phyloP scores from a whole-genome alignment of 2,797 vertebrate genomes.

The Clarias pachynema region DNA sequence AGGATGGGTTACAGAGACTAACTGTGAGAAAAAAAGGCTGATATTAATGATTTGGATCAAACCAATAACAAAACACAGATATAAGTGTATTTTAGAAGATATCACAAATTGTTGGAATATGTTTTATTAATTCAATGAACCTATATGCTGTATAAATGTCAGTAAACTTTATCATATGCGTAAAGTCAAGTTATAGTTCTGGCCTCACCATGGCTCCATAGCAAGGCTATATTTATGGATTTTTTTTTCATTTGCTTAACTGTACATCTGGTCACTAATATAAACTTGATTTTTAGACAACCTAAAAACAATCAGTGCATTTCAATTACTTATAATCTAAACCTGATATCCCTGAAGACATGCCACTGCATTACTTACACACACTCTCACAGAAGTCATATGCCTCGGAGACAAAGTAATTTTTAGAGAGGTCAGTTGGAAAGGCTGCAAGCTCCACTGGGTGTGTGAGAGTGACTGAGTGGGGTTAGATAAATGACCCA shows the following conservation, averaged over 20 bases:
- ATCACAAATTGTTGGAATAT: background rate
- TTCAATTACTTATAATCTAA: background rate
- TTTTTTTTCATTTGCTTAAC: background rate
- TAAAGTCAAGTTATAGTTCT: background rate
- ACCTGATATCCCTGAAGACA: slow-evolving; percentile 7
- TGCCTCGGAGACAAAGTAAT: slow-evolving; percentile 41
- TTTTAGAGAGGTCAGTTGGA: slow-evolving; percentile 59
- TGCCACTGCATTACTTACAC: background rate
- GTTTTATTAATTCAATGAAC: background rate
- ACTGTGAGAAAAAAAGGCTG: background rate
- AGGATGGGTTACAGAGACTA: background rate
- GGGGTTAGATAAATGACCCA: slow-evolving; percentile 73
- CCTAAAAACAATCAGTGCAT: background rate
- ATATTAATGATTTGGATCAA: background rate
- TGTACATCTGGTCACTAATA: background rate
- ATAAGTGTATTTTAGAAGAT: background rate
- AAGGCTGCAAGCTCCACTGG: slow-evolving; percentile 57
- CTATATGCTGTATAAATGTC: background rate
- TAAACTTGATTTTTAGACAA: background rate
- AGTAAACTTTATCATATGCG: background rate
- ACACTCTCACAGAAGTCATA: background rate
- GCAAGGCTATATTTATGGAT: background rate
- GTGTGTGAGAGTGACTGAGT: slow-evolving; percentile 57
- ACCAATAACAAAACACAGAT: background rate
- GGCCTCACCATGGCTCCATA: background rate